phyloP scores from a whole-genome alignment of 2,113 vertebrate species.

The Propithecus coquereli region DNA sequence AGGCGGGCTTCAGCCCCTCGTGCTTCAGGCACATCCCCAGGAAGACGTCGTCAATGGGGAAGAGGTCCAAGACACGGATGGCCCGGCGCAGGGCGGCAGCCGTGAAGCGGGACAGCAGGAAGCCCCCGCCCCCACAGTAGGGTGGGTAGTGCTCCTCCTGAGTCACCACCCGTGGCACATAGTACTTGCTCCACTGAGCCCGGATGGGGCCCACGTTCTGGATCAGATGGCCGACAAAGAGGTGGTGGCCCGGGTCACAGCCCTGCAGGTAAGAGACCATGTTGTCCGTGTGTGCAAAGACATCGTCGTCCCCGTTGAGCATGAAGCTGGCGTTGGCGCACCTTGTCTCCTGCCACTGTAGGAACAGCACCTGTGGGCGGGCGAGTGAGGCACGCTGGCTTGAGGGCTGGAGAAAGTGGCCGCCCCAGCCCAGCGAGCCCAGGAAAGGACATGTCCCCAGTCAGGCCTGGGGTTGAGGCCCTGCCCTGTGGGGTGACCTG shows the following conservation, averaged over 20 bases:
- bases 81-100: conserved; percentile 78
- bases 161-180: conserved; percentile 84
- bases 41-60: conserved; percentile 92
- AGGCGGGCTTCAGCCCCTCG: conserved; percentile 78
- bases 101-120: conserved; percentile 87
- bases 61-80: conserved; percentile 80
- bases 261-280: conserved; percentile 81
- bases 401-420: background rate
- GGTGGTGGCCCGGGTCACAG: conserved; percentile 62
- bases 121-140: conserved; percentile 87
- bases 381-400: accelerated
- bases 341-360: conserved; percentile 83
- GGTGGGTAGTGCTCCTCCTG: conserved; percentile 82
- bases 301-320: conserved; percentile 86
- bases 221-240: conserved; percentile 90
- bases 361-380: conserved; percentile 81
- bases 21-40: conserved; percentile 88
- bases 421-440: accelerated
- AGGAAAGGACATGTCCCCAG: background rate
- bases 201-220: conserved; percentile 85
- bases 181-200: conserved; percentile 88
- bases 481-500: background rate
- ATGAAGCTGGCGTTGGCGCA: conserved; percentile 84
- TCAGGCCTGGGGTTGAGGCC: too few relatives aligned
- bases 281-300: conserved; percentile 88